A percentile compares a stretch with the other conserved stretches of the same genome.
phyloP scores from a whole-genome alignment of 92 coral and sea anemone species.

The Scolanthus callimorphus region DNA sequence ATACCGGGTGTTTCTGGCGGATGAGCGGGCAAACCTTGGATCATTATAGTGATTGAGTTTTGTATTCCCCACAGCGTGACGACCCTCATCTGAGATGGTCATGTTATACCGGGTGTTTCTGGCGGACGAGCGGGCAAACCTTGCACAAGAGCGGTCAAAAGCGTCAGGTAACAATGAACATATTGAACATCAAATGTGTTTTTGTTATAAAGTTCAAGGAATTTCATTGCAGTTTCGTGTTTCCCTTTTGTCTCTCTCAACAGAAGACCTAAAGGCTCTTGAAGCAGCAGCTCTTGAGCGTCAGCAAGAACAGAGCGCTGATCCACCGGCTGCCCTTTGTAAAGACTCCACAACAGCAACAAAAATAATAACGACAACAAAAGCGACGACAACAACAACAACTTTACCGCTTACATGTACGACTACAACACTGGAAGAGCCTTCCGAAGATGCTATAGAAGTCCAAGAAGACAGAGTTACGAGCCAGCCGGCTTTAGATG shows the following conservation, averaged over 20 bases:
- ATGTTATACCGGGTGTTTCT: conserved; percentile 90
- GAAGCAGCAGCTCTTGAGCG: background rate
- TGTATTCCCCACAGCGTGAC: conserved; percentile 43
- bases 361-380: background rate
- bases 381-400: background rate
- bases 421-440: background rate
- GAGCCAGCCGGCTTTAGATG: background rate
- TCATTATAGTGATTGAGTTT: too few relatives aligned
- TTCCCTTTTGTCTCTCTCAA: too few relatives aligned
- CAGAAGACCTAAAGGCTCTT: conserved; percentile 28
- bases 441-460: background rate
- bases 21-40: too few relatives aligned
- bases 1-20: conserved; percentile 86
- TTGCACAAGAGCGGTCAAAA: conserved; percentile 66
- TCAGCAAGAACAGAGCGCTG: background rate
- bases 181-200: too few relatives aligned
- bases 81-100: conserved; percentile 98
- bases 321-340: too few relatives aligned
- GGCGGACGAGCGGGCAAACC: conserved; percentile 87
- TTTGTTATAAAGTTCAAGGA: too few relatives aligned
- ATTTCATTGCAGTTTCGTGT: too few relatives aligned
- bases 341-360: too few relatives aligned
- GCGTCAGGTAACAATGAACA: too few relatives aligned
- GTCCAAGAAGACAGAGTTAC: too few relatives aligned
- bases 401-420: background rate